These are phyloP conservation scores for Dunckerocampus dactyliophorus DNA, from an alignment of 2,113 vertebrate genomes.

Conservation along the genomic window DNA sequence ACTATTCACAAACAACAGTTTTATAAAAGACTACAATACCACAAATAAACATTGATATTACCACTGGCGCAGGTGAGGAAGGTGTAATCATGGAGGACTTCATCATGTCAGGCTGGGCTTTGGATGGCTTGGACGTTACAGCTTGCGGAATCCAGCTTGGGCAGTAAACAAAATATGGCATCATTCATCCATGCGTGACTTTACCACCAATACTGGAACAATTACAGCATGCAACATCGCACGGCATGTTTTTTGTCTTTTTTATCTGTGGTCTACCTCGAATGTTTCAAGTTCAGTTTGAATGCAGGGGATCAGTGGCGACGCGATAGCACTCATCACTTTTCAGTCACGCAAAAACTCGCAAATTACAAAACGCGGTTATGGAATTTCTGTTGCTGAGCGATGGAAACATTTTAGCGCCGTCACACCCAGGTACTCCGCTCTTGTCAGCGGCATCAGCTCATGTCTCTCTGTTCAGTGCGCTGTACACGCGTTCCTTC, in stretches of 20 bases:
- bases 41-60: conserved; percentile 2
- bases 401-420: no score
- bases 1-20: not conserved
- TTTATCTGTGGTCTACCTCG: not conserved
- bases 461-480: not conserved
- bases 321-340: not conserved
- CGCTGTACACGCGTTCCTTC: no score
- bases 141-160: not conserved
- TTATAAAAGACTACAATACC: not conserved
- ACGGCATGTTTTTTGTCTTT: no score
- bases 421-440: not conserved
- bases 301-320: not conserved
- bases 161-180: not conserved
- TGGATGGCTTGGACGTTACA: conserved; percentile 7
- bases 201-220: not conserved
- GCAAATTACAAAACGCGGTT: not conserved
- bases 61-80: conserved; percentile 4
- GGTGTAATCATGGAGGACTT: not conserved
- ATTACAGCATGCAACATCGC: not conserved
- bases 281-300: not conserved
- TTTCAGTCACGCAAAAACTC: not conserved
- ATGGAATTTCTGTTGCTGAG: not conserved
- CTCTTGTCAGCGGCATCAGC: not conserved
- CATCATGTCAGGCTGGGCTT: not conserved
- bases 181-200: not conserved